phyloP scores from a whole-genome alignment of 2,113 vertebrate species.

The Oriolus oriolus region DNA sequence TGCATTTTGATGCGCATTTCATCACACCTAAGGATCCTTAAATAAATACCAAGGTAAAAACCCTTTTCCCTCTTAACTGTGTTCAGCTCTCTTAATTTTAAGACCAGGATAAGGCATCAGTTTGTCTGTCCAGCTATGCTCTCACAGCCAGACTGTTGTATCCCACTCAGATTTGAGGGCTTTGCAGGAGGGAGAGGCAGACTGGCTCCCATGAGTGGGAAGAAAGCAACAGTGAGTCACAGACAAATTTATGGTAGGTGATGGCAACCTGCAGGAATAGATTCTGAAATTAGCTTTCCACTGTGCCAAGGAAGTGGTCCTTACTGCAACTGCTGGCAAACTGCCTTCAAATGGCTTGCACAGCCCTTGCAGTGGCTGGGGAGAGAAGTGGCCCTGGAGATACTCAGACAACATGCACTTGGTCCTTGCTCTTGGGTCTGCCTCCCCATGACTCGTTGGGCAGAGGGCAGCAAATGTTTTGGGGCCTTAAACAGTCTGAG shows the following conservation, averaged over 20 bases:
- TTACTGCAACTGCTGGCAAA: background rate
- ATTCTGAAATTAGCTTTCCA: background rate
- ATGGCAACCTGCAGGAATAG: background rate
- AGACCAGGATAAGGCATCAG: no score
- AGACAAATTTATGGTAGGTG: background rate
- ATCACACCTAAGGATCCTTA: no score
- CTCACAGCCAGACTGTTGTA: background rate
- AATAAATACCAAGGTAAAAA: no score
- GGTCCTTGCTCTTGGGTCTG: background rate
- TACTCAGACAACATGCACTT: rapidly evolving
- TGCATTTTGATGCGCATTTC: no score
- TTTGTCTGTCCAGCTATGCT: rapidly evolving
- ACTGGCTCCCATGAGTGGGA: background rate
- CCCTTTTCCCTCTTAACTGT: no score
- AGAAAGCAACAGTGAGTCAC: background rate
- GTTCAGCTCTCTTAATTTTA: no score
- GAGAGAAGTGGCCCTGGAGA: background rate
- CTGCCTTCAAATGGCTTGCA: background rate
- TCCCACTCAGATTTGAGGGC: background rate
- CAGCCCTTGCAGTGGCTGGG: background rate
- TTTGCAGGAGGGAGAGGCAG: background rate
- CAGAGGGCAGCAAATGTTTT: background rate
- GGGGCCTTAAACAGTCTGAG: background rate
- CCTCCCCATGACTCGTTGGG: background rate
- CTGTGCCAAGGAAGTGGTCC: rapidly evolving